Evolutionary conservation across 2,888 invertebrate genomes (phyloP).

Genomic region (Cyrtodaria siliqua): DNA sequence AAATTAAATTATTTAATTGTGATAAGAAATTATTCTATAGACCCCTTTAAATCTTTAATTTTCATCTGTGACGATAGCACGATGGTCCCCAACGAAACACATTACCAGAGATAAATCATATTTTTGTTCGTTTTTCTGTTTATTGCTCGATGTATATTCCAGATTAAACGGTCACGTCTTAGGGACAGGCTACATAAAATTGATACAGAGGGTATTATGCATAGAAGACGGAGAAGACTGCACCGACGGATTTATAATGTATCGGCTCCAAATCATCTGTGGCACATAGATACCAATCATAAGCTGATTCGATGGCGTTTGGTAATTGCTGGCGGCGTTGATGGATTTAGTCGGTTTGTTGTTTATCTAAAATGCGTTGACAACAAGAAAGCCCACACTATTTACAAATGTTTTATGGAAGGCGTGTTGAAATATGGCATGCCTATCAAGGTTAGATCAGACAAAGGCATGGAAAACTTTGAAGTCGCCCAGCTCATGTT

Average conservation of each 20-base stretch:
- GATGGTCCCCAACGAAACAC: too few relatives aligned
- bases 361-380: constrained; percentile 37
- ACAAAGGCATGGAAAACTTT: constrained; percentile 39
- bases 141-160: too few relatives aligned
- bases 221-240: constrained; percentile 27
- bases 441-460: constrained; percentile 31
- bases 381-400: constrained; percentile 48
- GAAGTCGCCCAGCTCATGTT: constrained; percentile 43
- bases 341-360: constrained; percentile 48
- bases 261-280: constrained; percentile 36
- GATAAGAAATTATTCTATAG: too few relatives aligned
- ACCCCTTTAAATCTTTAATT: too few relatives aligned
- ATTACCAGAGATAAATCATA: too few relatives aligned
- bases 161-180: too few relatives aligned
- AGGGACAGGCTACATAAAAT: constrained; percentile 14
- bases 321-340: constrained; percentile 48
- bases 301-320: constrained; percentile 58
- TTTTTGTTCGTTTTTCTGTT: too few relatives aligned
- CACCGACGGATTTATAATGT: constrained; percentile 33
- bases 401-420: constrained; percentile 30
- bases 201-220: constrained; percentile 24
- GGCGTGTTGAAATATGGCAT: too few relatives aligned
- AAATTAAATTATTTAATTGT: too few relatives aligned
- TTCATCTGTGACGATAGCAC: too few relatives aligned
- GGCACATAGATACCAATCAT: constrained; percentile 57